Evolutionary conservation across 2,113 vertebrate species (phyloP).

Genomic region (Lepus americanus): DNA sequence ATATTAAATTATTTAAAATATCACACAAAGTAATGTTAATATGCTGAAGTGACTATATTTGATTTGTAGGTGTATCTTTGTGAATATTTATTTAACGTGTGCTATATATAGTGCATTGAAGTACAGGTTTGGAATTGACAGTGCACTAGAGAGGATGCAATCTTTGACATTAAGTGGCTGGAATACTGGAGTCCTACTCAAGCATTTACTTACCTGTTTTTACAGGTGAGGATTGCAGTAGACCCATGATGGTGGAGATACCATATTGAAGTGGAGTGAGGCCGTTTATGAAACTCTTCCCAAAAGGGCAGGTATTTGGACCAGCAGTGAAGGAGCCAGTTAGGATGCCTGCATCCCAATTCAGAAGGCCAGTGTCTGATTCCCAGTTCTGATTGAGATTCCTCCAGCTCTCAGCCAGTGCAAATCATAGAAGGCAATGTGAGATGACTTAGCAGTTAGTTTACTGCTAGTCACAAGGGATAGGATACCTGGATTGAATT

Average conservation of each 20-base stretch:
- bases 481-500: too few species aligned
- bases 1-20: background rate
- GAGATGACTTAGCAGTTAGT: too few species aligned
- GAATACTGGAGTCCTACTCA: background rate
- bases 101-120: background rate
- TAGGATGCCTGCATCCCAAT: too few species aligned
- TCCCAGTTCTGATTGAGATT: too few species aligned
- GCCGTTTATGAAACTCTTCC: background rate
- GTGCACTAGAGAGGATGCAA: background rate
- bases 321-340: too few species aligned
- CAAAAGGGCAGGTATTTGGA: too few species aligned
- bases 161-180: background rate
- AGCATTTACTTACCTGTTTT: background rate
- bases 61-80: background rate
- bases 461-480: too few species aligned
- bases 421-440: too few species aligned
- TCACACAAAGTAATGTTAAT: background rate
- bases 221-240: background rate
- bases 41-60: background rate
- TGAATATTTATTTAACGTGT: background rate
- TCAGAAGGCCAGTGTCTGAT: too few species aligned
- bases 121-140: background rate
- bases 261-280: accelerated
- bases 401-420: too few species aligned
- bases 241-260: background rate